These are phyloP conservation scores for Alcedo atthis DNA, from an alignment of 2,797 vertebrate species.

Conservation along the genomic window DNA sequence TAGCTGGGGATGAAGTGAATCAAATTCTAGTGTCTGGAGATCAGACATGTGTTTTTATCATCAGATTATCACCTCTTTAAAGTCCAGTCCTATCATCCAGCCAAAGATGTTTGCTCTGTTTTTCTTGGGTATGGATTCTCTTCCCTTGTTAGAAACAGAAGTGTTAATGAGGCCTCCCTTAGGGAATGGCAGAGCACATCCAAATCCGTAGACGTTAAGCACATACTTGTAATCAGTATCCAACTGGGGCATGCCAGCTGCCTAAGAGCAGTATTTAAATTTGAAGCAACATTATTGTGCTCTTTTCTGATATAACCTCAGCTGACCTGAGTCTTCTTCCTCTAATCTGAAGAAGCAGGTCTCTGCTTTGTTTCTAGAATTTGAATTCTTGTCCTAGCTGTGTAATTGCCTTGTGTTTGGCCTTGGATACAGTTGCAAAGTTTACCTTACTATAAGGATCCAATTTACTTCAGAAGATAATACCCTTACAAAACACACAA, in stretches of 20 bases:
- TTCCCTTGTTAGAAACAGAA: background rate
- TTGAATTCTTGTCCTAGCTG: constrained; percentile 2
- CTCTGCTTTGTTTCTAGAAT: background rate
- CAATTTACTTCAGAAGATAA: background rate
- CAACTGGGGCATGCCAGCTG: background rate
- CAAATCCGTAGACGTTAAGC: background rate
- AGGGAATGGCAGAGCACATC: background rate
- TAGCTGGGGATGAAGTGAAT: background rate
- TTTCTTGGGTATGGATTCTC: background rate
- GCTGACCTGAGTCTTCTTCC: background rate
- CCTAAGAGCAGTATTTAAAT: constrained; percentile 16
- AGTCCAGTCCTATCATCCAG: background rate
- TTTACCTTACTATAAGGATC: background rate
- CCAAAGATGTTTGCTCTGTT: background rate
- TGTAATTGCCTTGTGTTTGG: background rate
- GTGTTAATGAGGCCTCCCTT: background rate
- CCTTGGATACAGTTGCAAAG: background rate
- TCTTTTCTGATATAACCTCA: background rate
- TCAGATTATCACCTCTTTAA: background rate
- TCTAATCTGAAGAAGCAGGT: background rate
- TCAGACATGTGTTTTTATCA: background rate
- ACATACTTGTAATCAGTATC: background rate
- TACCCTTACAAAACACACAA: background rate
- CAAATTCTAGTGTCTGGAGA: background rate
- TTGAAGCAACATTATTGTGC: background rate